phyloP scores from a whole-genome alignment of 2,888 invertebrate genomes.

The Ceriagrion tenellum region DNA sequence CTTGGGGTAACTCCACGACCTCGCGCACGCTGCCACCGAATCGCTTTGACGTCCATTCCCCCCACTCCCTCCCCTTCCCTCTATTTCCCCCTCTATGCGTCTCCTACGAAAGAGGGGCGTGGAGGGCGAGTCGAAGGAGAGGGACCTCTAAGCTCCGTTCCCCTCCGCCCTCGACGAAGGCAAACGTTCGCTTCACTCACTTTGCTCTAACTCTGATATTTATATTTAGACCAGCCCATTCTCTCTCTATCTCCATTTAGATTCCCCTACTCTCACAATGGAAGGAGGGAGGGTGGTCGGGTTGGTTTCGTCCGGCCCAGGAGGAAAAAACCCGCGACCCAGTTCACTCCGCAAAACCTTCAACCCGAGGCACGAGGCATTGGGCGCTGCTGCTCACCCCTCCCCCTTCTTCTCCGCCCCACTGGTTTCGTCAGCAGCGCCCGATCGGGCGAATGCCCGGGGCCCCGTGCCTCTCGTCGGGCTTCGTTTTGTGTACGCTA shows the following conservation, averaged over 20 bases:
- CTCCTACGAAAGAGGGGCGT: not conserved
- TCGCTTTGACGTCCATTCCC: too few relatives aligned
- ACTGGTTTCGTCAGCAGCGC: too few relatives aligned
- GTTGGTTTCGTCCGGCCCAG: not conserved
- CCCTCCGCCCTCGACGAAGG: not conserved
- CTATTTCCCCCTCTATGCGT: not conserved
- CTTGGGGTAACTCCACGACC: not conserved
- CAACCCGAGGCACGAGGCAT: not conserved
- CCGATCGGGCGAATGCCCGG: too few relatives aligned
- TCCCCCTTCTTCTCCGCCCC: too few relatives aligned
- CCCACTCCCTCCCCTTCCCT: too few relatives aligned
- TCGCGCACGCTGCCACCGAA: not conserved
- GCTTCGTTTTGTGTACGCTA: too few relatives aligned
- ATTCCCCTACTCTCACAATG: not conserved
- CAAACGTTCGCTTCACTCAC: conserved; percentile 33
- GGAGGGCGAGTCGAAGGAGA: not conserved
- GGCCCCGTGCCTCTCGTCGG: too few relatives aligned
- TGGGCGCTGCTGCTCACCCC: too few relatives aligned
- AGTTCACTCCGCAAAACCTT: not conserved
- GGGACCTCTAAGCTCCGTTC: too few relatives aligned
- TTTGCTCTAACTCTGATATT: conserved; percentile 16
- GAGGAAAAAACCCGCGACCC: not conserved
- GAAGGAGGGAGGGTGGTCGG: not conserved
- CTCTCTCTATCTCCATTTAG: conserved; percentile 32
- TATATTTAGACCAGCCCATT: conserved; percentile 61